phyloP scores from a whole-genome alignment of 2,797 vertebrate species.

The Parauchenoglanis punctatus region DNA sequence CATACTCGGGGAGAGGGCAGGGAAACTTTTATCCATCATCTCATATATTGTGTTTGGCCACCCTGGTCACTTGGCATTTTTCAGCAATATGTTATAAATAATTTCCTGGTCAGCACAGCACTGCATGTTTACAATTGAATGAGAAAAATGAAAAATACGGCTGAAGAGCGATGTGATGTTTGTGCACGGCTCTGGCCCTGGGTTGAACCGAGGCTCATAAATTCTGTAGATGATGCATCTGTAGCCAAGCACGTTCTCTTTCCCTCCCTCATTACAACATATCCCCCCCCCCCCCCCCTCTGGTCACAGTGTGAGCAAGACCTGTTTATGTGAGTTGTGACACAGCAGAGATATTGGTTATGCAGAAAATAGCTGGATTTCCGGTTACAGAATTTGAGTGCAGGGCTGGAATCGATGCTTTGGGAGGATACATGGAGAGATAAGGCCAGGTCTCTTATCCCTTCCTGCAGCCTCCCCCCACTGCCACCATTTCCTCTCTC shows the following conservation, averaged over 20 bases:
- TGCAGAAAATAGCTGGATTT: conserved; percentile 22
- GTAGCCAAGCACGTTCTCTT: conserved; percentile 71
- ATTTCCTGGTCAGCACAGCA: conserved; percentile 69
- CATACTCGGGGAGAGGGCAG: conserved; percentile 67
- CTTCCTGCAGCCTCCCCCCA: not conserved
- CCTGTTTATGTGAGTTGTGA: conserved; percentile 45
- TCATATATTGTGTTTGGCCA: conserved; percentile 73
- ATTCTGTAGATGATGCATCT: conserved; percentile 79
- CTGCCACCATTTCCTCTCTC: conserved; percentile 37
- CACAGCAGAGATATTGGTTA: conserved; percentile 1
- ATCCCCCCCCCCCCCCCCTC: conserved; percentile 58
- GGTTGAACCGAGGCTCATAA: conserved; percentile 79
- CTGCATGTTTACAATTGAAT: conserved; percentile 69
- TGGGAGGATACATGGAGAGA: conserved; percentile 36
- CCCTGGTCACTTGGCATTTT: conserved; percentile 75
- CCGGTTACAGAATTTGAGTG: not conserved
- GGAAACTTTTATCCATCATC: conserved; percentile 66
- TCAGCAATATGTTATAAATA: conserved; percentile 80
- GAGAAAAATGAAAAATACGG: conserved; percentile 72
- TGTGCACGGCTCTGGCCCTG: conserved; percentile 76
- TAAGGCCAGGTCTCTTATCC: conserved; percentile 20
- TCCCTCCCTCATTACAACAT: not conserved
- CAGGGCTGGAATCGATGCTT: conserved; percentile 27
- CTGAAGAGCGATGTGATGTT: conserved; percentile 77
- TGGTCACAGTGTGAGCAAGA: conserved; percentile 58